Base-by-base conservation (phyloP, 92 coral and sea anemone species). In the Montipora capitata region DNA sequence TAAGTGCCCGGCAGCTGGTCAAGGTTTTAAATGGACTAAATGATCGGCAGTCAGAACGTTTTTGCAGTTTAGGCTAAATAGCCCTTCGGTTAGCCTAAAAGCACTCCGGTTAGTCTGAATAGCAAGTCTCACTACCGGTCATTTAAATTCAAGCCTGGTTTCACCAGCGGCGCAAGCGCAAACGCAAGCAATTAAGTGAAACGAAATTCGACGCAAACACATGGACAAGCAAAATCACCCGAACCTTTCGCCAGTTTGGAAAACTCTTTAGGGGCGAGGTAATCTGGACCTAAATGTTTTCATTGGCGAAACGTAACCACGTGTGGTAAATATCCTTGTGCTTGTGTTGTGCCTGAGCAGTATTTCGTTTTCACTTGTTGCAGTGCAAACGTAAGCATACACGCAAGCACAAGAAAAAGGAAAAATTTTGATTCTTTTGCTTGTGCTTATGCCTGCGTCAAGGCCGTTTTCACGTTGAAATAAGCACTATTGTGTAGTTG, bases 271-370 rank as follows among this genome's bases (percentile, higher is more conserved):
- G 62, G 62, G 3, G 62, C n/a, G 62, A 56, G 39, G 43, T 77
- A 77, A 77, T 77, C 81, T 77, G 81, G 54, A 77, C 18, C 81
- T 68, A 77, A 77, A 68, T 48, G 68, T 77, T 77, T 77, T 77
- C 18, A 56, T 77, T 77, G 11, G 58, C 81, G 3, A 77, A 52
- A 77, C 69, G 56, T 45, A 77, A 77, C 81, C 81, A 77, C 44
- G 45, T 77, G 81, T 77, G 81, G 42, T 52, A 56, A 56, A 56
- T 56, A 56, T 56, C 12, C 62, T 56, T 9, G 62, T 56, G 10
- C 62, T 56, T 56, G 81, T 77, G 13, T 77, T 77, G 54, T 77
- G 38, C 81, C 81, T 77, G 81, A 45, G 81, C 64, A 68, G 40
- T 77, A 7, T 18, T 77, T 77, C 45, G 14, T 43, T 16, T 51